These are phyloP conservation scores for Sebastes dallii DNA, from an alignment of 2,797 vertebrate genomes.

Conservation along the genomic window DNA sequence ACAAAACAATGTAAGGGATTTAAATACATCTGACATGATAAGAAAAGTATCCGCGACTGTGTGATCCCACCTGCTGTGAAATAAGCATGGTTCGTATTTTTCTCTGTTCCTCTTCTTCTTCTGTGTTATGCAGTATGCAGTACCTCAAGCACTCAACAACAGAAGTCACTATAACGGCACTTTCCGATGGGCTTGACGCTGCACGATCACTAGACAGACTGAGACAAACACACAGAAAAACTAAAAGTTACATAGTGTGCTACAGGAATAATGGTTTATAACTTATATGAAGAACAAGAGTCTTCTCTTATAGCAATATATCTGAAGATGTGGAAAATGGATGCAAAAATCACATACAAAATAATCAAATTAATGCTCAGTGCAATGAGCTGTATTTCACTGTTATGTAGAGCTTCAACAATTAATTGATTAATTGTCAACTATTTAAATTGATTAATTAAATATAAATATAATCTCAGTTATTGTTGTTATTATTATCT, in stretches of 20 bases:
- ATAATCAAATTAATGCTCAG: background rate
- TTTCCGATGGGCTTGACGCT: conserved; percentile 86
- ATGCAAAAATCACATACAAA: background rate
- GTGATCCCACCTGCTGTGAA: conserved; percentile 86
- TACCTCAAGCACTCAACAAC: conserved; percentile 92
- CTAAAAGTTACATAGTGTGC: background rate
- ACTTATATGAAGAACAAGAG: background rate
- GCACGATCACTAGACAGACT: conserved; percentile 91
- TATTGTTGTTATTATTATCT: no score
- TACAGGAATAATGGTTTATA: background rate
- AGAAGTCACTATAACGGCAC: conserved; percentile 86
- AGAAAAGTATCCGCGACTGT: background rate
- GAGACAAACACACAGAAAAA: conserved; percentile 21
- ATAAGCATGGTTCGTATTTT: conserved; percentile 88
- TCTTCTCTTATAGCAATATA: background rate
- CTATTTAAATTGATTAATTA: no score
- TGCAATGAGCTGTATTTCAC: background rate
- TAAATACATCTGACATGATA: background rate
- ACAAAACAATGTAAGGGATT: conserved; percentile 1
- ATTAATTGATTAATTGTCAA: no score
- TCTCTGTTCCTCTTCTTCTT: conserved; percentile 75
- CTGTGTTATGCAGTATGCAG: conserved; percentile 82
- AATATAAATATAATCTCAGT: no score
- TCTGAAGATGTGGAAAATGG: background rate
- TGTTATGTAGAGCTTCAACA: background rate